Evolutionary conservation across 2,797 vertebrate species (phyloP), one percentile per base, ranked within the genome.

Genomic region (Pipistrellus pipistrellus): DNA sequence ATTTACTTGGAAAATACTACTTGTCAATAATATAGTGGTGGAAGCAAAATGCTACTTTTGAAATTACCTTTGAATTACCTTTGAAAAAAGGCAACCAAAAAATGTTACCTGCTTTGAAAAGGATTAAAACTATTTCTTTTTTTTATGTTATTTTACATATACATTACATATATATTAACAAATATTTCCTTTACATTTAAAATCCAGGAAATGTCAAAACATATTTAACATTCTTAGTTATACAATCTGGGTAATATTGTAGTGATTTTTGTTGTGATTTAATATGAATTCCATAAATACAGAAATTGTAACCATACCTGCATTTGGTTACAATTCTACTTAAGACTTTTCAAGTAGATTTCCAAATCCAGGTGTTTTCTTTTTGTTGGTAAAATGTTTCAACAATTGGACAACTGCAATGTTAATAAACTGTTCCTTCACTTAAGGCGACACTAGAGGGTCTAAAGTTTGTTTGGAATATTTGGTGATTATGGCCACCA

Each of bases 241-340:
- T 53, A 51, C 35, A 88, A 72, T 44, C 30, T 59, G 38, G 30
- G 68, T 76, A 87, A 46, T 27, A 73, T 8, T 71, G 73, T 3
- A 57, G 21, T 84, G 35, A 96, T 89, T 32, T 59, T 92, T 89
- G n/a, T 44, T 66, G 15, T 81, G 73, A 93, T 80, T n/a, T 85
- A 93, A 91, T 55, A 75, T 30, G 13, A 91, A 83, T 55, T 78
- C n/a, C 53, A 84, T 14, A 91, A 81, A 87, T 17, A 73, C 2
- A 75, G 57, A 18, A 92, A 88, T 90, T 71, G 30, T 41, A 76
- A 2, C 64, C 15, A 18, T 32, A 32, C 15, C n/a, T 66, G 64
- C 15, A 32, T 66, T 66, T 15, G 1, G n/a, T 66, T 66, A 66
- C 64, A 66, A 32, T 66, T 66, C 30, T 27, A 59, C 84, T 85